Evolutionary conservation across 2,888 invertebrate genomes (phyloP), one percentile per base, ranked within the genome.

Genomic region (Eilema caniola): DNA sequence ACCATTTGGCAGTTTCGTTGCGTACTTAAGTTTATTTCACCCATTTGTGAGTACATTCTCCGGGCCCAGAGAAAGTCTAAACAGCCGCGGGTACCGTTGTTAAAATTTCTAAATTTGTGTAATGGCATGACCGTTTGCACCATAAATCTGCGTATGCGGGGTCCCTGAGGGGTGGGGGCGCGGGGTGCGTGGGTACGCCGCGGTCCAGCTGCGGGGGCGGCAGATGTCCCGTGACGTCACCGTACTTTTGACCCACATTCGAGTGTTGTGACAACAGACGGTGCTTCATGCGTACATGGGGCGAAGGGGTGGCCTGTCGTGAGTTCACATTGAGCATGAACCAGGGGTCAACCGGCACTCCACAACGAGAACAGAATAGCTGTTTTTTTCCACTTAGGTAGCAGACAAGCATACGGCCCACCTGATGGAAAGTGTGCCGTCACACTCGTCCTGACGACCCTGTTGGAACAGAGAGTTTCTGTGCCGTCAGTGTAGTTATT

Each of bases 131-230:
- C 10, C 66, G 60, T 76, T 74, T n/a, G 63, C 61, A 31, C 81
- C 83, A 86, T 91, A 91, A 92, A 93, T 93, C 91, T 93, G 93
- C 92, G 92, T 92, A 89, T 81, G 79, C 77, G 67, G 78, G 74
- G 83, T 80, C 62, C 61, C 25, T 12, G 1, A 53, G n/a, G 67
- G n/a, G 14, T 11, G 23, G 70, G 25, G 61, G 25, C 3, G 63
- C 11, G n/a, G 61, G 20, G n/a, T 0, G 28, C 2, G 53, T 16
- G 63, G 31, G 4, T n/a, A 23, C n/a, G 57, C n/a, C 24, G 0
- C 23, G 65, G 28, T 64, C 71, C 71, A 71, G 71, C 67, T 61
- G 73, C 69, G 70, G 69, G 92, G 93, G 93, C 85, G 93, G 93
- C 93, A 93, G 93, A 90, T 93, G 93, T 86, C 86, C 79, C 85